Percentiles rank a stretch among this genome's conserved stretches.
These are phyloP conservation scores for Hymenopus coronatus DNA, from an alignment of 2,888 invertebrate genomes.

Conservation along the genomic window DNA sequence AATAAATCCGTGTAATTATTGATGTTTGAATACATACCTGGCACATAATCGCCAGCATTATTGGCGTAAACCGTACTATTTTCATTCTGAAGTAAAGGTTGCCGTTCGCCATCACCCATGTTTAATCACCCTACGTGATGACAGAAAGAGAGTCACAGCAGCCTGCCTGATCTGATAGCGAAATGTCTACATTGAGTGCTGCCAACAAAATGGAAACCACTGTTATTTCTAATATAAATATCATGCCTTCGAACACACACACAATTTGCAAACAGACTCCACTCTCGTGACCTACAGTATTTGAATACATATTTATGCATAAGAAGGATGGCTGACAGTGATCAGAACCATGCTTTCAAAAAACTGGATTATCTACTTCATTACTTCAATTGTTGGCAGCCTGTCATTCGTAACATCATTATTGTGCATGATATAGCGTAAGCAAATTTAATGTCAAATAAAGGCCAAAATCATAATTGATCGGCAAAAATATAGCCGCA, in stretches of 20 bases:
- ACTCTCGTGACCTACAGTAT: too few species aligned
- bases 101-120: slow-evolving; percentile 67
- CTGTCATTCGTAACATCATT: background rate
- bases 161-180: background rate
- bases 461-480: background rate
- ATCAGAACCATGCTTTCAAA: too few species aligned
- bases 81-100: slow-evolving; percentile 55
- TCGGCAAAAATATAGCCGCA: too few species aligned
- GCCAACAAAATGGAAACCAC: background rate
- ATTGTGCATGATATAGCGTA: too few species aligned
- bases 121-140: slow-evolving; percentile 3
- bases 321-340: too few species aligned
- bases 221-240: background rate
- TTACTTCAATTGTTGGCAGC: background rate
- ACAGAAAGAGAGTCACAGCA: background rate
- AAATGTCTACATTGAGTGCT: background rate
- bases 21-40: slow-evolving; percentile 47
- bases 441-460: background rate
- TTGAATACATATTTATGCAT: too few species aligned
- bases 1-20: slow-evolving; percentile 34
- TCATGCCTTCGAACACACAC: too few species aligned
- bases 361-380: too few species aligned
- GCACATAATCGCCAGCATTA: slow-evolving; percentile 38
- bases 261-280: too few species aligned
- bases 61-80: slow-evolving; percentile 41